Base-by-base conservation (phyloP, 2,797 vertebrate genomes). In the Hafferia zeledoni region DNA sequence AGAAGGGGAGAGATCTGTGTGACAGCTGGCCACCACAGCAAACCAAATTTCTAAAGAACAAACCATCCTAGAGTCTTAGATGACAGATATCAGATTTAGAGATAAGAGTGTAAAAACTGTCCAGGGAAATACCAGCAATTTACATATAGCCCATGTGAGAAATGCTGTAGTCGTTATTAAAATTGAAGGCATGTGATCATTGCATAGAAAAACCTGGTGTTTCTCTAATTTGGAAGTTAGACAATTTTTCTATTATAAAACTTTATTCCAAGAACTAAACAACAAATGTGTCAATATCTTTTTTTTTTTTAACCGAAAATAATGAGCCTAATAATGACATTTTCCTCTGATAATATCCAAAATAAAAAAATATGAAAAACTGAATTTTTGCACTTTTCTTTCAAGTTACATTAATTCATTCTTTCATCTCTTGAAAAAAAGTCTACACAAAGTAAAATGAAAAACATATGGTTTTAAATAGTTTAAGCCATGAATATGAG, bases 391-490 rank as follows among this genome's bases (percentile, higher is more conserved):
- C 59, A 75, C 80, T 94, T 93, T 13, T 13, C 35, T 96, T 97
- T 96, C 93, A 93, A 91, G 65, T 84, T 78, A 68, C 71, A 83
- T 94, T 87, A 72, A 61, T 93, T 95, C 96, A 88, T 78, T 96
- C 96, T 95, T 95, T 85, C 2, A 1, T 95, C 91, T 87, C 43
- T 76, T 93, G 82, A 96, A 97, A 97, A 74, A 87, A 89, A 93
- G 41, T 83, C 83, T 93, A 75, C 87, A 94, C 82, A 67, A 96
- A 80, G 2, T 76, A 87, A 97, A 97, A 97, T 92, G 50, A 78
- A 96, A 97, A 97, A 74, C 94, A 94, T 83, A 79, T 69, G 76
- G 71, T 52, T 85, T 95, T 57, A 94, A 96, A 97, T 74, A 71
- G 33, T 65, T 97, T 79, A 81, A 96, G 89, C 84, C 74, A 95